Evolutionary conservation across 1,140 invertebrate genomes (phyloP).

Genomic region (Palaemon carinicauda): DNA sequence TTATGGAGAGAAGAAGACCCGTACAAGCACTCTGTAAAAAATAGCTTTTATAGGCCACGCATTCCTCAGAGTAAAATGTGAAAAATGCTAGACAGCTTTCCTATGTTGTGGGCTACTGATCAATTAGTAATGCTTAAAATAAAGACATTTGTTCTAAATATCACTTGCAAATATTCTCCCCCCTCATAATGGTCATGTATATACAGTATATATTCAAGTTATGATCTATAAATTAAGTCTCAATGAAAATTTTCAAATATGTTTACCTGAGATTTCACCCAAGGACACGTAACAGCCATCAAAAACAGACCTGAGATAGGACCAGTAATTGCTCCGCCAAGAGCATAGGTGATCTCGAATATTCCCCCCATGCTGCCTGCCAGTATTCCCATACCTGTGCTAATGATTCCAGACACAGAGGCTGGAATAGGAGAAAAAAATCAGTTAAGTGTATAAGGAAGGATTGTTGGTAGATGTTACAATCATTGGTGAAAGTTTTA

Average conservation of each 20-base stretch:
- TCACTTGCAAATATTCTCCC: too few relatives aligned
- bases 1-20: neutral
- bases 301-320: constrained; percentile 24
- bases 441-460: neutral
- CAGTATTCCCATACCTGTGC: constrained; percentile 10
- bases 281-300: neutral
- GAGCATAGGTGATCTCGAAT: neutral
- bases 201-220: too few relatives aligned
- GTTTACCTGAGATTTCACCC: constrained; percentile 28
- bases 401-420: neutral
- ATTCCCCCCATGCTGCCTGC: constrained; percentile 24
- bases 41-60: neutral
- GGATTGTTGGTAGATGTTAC: too few relatives aligned
- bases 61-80: neutral
- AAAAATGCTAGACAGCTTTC: neutral
- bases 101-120: neutral
- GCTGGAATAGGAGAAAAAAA: neutral
- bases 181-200: neutral
- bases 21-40: constrained; percentile 5
- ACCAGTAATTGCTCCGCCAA: neutral
- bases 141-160: too few relatives aligned
- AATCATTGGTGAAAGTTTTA: too few relatives aligned
- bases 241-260: neutral
- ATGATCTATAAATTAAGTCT: neutral
- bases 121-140: too few relatives aligned